A percentile compares a stretch with the other conserved stretches of the same genome.
Evolutionary conservation across 2,888 invertebrate species (phyloP).

Genomic region (Standfussiana lucernea): DNA sequence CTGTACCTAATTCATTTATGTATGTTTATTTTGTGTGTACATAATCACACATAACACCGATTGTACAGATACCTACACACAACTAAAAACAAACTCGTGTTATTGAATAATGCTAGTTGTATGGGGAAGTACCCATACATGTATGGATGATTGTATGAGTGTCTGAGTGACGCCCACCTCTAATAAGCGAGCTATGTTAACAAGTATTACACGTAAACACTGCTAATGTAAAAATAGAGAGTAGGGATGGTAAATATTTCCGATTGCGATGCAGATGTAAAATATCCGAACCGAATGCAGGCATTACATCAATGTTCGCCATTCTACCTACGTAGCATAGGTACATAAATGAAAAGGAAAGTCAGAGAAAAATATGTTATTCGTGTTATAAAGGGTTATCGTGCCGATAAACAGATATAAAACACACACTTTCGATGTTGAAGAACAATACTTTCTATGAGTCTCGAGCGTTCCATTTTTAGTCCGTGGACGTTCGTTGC

Average conservation of each 20-base stretch:
- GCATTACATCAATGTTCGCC: constrained; percentile 27
- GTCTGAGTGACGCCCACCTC: constrained; percentile 66
- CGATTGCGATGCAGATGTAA: constrained; percentile 59
- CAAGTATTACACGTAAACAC: constrained; percentile 62
- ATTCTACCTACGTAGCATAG: constrained; percentile 39
- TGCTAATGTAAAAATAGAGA: constrained; percentile 67
- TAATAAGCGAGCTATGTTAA: constrained; percentile 54
- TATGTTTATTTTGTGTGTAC: constrained; percentile 43
- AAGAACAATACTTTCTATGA: constrained; percentile 85
- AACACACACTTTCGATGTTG: constrained; percentile 78
- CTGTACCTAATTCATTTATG: constrained; percentile 36
- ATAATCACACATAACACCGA: constrained; percentile 35
- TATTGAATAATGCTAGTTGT: constrained; percentile 52
- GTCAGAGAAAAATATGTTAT: constrained; percentile 58
- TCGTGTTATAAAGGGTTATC: constrained; percentile 65
- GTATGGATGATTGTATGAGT: constrained; percentile 52
- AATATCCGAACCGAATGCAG: constrained; percentile 56
- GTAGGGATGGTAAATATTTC: constrained; percentile 56
- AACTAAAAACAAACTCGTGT: constrained; percentile 44
- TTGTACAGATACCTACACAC: constrained; percentile 47
- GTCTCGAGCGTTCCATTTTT: constrained; percentile 87
- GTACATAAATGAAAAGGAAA: constrained; percentile 60
- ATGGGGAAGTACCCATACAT: constrained; percentile 64
- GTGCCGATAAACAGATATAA: constrained; percentile 77
- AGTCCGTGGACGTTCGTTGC: constrained; percentile 82